Evolutionary conservation across 2,113 vertebrate genomes (phyloP).

Genomic region (Halichoeres trimaculatus): DNA sequence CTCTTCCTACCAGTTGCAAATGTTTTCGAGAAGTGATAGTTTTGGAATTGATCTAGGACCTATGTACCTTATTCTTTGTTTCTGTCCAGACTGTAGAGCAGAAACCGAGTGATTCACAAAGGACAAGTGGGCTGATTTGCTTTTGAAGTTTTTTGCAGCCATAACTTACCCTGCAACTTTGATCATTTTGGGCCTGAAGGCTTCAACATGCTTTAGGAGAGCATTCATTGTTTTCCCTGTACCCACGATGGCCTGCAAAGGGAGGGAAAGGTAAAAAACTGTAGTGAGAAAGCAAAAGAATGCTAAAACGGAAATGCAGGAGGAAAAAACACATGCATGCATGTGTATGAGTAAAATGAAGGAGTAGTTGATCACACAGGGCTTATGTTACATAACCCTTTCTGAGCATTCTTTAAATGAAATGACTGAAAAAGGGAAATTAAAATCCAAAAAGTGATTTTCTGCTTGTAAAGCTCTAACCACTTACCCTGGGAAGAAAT

Average conservation of each 20-base stretch:
- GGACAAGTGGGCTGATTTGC: constrained; percentile 30
- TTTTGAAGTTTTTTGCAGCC: constrained; percentile 6
- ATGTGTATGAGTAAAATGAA: constrained; percentile 6
- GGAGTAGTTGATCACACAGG: constrained; percentile 33
- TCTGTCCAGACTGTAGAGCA: constrained; percentile 57
- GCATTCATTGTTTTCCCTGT: constrained; percentile 92
- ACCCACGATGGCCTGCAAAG: constrained; percentile 89
- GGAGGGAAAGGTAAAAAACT: constrained; percentile 4
- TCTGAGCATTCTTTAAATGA: constrained; percentile 5
- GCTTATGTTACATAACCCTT: constrained; percentile 10
- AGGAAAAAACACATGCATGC: constrained; percentile 21
- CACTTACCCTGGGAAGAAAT: neutral
- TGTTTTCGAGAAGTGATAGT: constrained; percentile 1
- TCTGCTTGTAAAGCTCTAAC: constrained; percentile 7
- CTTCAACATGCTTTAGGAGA: constrained; percentile 87
- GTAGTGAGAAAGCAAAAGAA: constrained; percentile 23
- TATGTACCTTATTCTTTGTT: constrained; percentile 10
- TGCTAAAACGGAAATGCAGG: constrained; percentile 23
- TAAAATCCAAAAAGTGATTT: constrained; percentile 7
- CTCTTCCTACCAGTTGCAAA: neutral
- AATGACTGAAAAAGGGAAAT: constrained; percentile 27
- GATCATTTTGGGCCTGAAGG: constrained; percentile 91
- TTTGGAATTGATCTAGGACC: constrained; percentile 25
- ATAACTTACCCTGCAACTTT: constrained; percentile 91
- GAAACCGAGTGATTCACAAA: constrained; percentile 58